Base-by-base conservation (phyloP, 2,888 invertebrate genomes). In the Scaptomyza caliginosa region DNA sequence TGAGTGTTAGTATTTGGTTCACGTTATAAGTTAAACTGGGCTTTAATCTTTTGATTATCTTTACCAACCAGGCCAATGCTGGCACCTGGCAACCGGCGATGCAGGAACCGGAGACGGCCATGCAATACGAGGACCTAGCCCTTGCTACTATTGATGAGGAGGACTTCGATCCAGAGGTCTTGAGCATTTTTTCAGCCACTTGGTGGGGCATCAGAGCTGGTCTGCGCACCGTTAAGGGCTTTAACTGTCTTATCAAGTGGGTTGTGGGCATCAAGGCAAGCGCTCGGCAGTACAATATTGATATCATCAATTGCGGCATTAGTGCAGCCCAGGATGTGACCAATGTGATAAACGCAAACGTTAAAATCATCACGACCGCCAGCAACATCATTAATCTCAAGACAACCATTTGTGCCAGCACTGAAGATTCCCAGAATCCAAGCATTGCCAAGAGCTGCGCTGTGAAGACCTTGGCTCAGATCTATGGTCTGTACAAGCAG, bases 181-280 rank as follows among this genome's bases (percentile, higher is more conserved):
- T 69, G 0, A 3, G 38, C n/a, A 0, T 64, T 23, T 42, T 79
- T 10, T 56, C 63, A 3, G 0, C 7, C 4, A 26, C 26, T 4
- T 68, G 54, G 54, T 67, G 59, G 54, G 7, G 26, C 38, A 24
- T 85, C 5, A 78, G 55, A 46, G 11, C 11, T 0, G 51, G 51
- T 2, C 49, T 89, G 21, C 84, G 78, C 19, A 64, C 68, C 16
- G 28, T 81, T 2, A 89, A 88, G 68, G 89, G 89, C 16, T 46
- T 88, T 16, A 87, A 88, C 49, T 89, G 89, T 46, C 21, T 74
- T n/a, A 8, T 89, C 7, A 70, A 79, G 17, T 76, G 82, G 74
- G 85, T 76, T 3, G n/a, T 36, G 2, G 77, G 71, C 51, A 79
- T 83, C 34, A 43, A 68, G 49, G 43, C n/a, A 4, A 78, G 72